Conservation (phyloP, 35 echinoderm and acorn worm species). For the Ptychodera flava region DNA sequence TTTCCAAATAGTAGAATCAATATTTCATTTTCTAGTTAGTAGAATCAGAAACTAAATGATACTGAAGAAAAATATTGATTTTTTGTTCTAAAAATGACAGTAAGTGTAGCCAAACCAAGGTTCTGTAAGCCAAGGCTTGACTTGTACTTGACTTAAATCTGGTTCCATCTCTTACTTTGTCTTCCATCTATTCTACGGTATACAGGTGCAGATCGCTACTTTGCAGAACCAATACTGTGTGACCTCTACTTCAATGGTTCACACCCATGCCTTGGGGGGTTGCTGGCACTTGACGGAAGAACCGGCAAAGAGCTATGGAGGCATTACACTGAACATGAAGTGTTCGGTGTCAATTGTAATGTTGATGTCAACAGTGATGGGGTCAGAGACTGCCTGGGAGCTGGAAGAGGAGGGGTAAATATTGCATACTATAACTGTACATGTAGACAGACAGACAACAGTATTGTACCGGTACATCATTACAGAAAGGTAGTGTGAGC, state of each 20-base stretch:
- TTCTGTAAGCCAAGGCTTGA: too few relatives aligned
- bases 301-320: slow-evolving; percentile 79
- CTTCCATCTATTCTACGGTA: background rate
- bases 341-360: slow-evolving; percentile 94
- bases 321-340: slow-evolving; percentile 54
- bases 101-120: too few relatives aligned
- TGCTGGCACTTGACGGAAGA: slow-evolving; percentile 64
- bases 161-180: background rate
- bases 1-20: too few relatives aligned
- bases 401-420: slow-evolving; percentile 80
- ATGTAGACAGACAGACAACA: too few relatives aligned
- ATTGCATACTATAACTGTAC: too few relatives aligned
- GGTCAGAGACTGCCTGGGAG: slow-evolving; percentile 66
- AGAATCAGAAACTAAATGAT: too few relatives aligned
- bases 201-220: slow-evolving; percentile 55
- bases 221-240: slow-evolving; percentile 74
- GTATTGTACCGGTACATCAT: too few relatives aligned
- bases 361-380: slow-evolving; percentile 68
- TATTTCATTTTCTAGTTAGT: too few relatives aligned
- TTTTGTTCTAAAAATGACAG: too few relatives aligned
- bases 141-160: too few relatives aligned
- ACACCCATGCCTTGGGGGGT: slow-evolving; percentile 71
- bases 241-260: slow-evolving; percentile 61
- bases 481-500: too few relatives aligned
- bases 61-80: too few relatives aligned